Base-by-base conservation (phyloP, 2,888 invertebrate genomes). In the Blastobasis lacticolella region DNA sequence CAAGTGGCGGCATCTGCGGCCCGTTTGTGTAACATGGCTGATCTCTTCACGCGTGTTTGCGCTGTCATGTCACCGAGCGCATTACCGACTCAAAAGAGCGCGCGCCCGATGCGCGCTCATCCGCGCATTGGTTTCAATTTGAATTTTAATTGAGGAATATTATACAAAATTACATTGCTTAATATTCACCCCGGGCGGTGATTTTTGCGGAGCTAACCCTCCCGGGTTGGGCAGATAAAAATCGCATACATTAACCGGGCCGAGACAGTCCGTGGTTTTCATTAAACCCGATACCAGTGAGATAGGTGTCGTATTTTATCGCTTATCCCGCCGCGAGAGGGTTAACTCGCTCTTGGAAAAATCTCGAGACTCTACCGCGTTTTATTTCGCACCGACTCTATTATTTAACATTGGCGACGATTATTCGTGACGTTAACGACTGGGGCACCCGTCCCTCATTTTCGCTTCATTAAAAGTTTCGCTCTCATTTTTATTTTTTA, bases 71-170 rank as follows among this genome's bases (percentile, higher is more conserved):
- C 51, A 57, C 54, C 54, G 58, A 52, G 45, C 48, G 37, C 38
- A 54, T 50, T 58, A 58, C 56, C 53, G 38, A 45, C 50, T 49
- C 50, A 53, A 57, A 54, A 54, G 50, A 43, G 40, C 40, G 48
- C 48, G 57, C 53, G 46, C 64, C 56, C 57, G 62, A 66, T 58
- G 66, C 56, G 65, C 75, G 74, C 78, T 79, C 81, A 77, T 73
- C 73, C 78, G 73, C 73, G 84, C 88, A 88, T 88, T 88, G 88
- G 87, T 89, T 89, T 88, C 88, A 89, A 89, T 89, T 89, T 88
- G 80, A 88, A 89, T 87, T 86, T 88, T 89, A 88, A 89, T 89
- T 86, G 87, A 67, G 73, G 81, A 85, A 88, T 88, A 89, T 89
- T 87, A 85, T 81, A 81, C 80, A 82, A 83, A 84, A 86, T 85